Evolutionary conservation across 1,140 invertebrate genomes (phyloP).

Genomic region (Lineus longissimus): DNA sequence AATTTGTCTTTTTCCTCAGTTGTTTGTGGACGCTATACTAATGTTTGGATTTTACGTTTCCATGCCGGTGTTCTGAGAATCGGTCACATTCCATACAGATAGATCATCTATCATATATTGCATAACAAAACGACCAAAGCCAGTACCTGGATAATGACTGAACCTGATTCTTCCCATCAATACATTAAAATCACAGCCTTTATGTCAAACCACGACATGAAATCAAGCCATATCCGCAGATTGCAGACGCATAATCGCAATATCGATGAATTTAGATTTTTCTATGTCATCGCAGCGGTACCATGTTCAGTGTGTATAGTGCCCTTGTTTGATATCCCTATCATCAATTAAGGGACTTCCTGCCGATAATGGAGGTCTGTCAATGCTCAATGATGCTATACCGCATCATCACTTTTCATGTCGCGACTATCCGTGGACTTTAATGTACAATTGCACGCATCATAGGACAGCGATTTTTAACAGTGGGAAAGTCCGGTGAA

Average conservation of each 20-base stretch:
- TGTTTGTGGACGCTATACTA: neutral
- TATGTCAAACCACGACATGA: neutral
- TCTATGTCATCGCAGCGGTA: neutral
- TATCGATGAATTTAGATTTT: neutral
- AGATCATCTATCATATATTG: neutral
- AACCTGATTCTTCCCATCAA: neutral
- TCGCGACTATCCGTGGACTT: neutral
- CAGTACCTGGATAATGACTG: no score
- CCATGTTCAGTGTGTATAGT: neutral
- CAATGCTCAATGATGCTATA: neutral
- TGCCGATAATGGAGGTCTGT: neutral
- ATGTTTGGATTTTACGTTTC: neutral
- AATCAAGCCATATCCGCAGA: neutral
- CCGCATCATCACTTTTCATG: no score
- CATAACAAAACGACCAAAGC: no score
- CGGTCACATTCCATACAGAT: neutral
- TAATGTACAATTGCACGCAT: neutral
- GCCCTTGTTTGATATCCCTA: neutral
- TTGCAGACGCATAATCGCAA: neutral
- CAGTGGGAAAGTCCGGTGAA: neutral
- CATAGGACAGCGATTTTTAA: neutral
- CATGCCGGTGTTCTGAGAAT: neutral
- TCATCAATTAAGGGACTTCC: slow-evolving; percentile 3
- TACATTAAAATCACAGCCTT: neutral
- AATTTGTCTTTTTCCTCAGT: neutral